Percentiles rank a stretch among this genome's conserved stretches.
Evolutionary conservation across 2,888 invertebrate species (phyloP).

Genomic region (Aelia acuminata): DNA sequence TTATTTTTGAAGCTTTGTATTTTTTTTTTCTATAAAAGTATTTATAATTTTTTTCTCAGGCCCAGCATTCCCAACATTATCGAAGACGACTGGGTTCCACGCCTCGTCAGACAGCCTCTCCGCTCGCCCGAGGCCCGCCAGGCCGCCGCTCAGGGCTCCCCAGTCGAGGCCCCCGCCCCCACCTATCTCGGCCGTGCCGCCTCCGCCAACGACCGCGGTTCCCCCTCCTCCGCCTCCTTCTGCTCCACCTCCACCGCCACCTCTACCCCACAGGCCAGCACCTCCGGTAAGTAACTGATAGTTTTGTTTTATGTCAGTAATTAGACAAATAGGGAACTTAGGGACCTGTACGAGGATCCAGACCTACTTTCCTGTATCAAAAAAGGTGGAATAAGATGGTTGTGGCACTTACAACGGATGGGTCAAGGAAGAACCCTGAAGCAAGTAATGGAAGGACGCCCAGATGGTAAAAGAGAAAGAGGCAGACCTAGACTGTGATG

Average conservation of each 20-base stretch:
- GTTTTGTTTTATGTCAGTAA: too few species aligned
- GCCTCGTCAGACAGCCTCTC: slow-evolving; percentile 73
- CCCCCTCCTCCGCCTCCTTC: slow-evolving; percentile 65
- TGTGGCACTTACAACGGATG: too few species aligned
- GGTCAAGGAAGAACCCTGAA: too few species aligned
- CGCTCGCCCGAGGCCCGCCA: slow-evolving; percentile 69
- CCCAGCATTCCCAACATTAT: slow-evolving; percentile 68
- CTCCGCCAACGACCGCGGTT: slow-evolving; percentile 66
- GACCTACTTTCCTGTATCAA: too few species aligned
- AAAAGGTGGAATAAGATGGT: too few species aligned
- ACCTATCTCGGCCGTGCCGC: slow-evolving; percentile 68
- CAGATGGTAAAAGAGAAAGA: too few species aligned
- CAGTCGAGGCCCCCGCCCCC: slow-evolving; percentile 76
- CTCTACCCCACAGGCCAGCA: slow-evolving; percentile 64
- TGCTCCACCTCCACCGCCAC: slow-evolving; percentile 63
- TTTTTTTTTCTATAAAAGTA: too few species aligned
- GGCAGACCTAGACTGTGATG: too few species aligned
- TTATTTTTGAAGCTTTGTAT: too few species aligned
- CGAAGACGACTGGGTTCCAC: slow-evolving; percentile 71
- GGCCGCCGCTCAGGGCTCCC: slow-evolving; percentile 73
- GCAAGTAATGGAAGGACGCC: too few species aligned
- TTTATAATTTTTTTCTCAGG: slow-evolving; percentile 53
- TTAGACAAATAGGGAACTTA: too few species aligned
- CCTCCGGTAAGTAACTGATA: slow-evolving; percentile 63
- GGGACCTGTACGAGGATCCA: too few species aligned